Conservation (phyloP, 2,797 vertebrate species). For the Danio jaintianensis region DNA sequence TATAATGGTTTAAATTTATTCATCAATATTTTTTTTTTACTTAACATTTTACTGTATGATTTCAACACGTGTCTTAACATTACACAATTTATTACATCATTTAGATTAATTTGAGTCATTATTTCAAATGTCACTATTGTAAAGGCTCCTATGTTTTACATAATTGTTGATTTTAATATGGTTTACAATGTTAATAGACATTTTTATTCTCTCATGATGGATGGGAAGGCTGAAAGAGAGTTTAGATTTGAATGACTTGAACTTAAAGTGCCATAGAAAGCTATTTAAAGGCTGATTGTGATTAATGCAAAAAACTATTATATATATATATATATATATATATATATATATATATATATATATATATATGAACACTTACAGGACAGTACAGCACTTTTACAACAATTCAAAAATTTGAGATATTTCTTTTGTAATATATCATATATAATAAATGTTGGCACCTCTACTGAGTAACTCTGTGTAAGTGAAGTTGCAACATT, state of each 20-base stretch:
- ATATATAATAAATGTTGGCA: conserved; percentile 37
- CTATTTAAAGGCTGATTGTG: neutral
- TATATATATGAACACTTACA: neutral
- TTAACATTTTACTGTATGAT: conserved; percentile 26
- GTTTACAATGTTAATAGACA: neutral
- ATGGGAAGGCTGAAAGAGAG: neutral
- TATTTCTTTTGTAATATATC: conserved; percentile 25
- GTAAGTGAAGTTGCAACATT: conserved; percentile 54
- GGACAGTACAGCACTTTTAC: neutral
- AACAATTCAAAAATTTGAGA: conserved; percentile 1
- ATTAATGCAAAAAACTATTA: conserved; percentile 34
- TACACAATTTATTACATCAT: neutral
- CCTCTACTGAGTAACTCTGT: conserved; percentile 38
- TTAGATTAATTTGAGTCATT: neutral
- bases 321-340: no score
- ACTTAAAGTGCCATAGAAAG: neutral
- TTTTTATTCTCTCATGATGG: neutral
- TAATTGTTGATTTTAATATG: neutral
- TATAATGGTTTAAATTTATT: neutral
- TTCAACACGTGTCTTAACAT: neutral
- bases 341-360: neutral
- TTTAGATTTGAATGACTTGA: neutral
- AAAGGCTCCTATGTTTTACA: neutral
- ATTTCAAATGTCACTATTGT: no score
- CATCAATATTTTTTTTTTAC: neutral